Conservation (phyloP, 1,140 invertebrate species). For the Cyclina sinensis region DNA sequence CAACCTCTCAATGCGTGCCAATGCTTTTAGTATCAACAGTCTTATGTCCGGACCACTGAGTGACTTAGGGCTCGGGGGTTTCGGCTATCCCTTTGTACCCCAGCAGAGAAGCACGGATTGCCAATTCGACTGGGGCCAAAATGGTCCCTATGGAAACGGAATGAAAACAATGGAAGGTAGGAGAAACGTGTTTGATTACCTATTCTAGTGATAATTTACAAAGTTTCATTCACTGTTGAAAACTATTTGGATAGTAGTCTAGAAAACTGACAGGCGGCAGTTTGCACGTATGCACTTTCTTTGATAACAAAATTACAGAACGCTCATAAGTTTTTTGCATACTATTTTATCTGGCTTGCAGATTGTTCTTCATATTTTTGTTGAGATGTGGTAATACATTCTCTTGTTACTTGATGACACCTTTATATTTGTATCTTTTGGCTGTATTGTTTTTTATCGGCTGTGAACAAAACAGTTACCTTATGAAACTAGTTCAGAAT, state of each 20-base stretch:
- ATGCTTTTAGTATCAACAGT: slow-evolving; percentile 64
- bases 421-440: too few species aligned
- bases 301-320: neutral
- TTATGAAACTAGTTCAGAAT: too few species aligned
- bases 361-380: neutral
- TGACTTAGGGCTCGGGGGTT: slow-evolving; percentile 62
- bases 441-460: too few species aligned
- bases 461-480: too few species aligned
- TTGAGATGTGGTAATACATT: too few species aligned
- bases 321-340: slow-evolving; percentile 29
- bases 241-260: neutral
- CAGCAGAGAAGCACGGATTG: slow-evolving; percentile 79
- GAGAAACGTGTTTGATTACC: slow-evolving; percentile 6
- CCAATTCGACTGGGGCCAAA: slow-evolving; percentile 79
- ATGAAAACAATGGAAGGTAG: slow-evolving; percentile 82
- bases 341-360: neutral
- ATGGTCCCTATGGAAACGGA: slow-evolving; percentile 66
- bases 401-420: too few species aligned
- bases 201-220: slow-evolving; percentile 2
- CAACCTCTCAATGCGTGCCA: slow-evolving; percentile 64
- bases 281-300: slow-evolving; percentile 9
- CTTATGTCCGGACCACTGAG: slow-evolving; percentile 64
- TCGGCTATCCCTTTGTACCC: slow-evolving; percentile 70
- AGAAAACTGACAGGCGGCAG: neutral
- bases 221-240: neutral